Base-by-base conservation (phyloP, 2,797 vertebrate species). In the Sebastes iracundus region DNA sequence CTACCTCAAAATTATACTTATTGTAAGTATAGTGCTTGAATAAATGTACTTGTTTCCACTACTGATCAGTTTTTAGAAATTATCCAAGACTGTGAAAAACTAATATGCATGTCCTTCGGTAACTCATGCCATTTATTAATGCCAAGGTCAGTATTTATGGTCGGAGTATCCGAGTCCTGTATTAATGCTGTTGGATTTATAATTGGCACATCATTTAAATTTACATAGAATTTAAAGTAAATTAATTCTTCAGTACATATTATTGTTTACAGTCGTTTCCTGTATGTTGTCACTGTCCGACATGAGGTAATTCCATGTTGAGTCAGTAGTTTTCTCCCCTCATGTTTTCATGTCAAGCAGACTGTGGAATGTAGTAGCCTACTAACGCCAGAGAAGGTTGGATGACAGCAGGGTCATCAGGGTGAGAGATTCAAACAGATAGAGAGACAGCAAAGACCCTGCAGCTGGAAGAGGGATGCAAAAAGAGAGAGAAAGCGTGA, bases 361-460 rank as follows among this genome's bases (percentile, higher is more conserved):
- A 82, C 84, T 83, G 58, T n/a, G 55, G 42, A 86, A 86, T 86
- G 72, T 33, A 77, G 42, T 12, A 49, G 25, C 18, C 27, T 53
- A 16, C 75, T 55, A 71, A 23, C 1, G 9, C 55, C 65, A 67
- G 35, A 78, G 27, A 74, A 25, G 38, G 33, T 46, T 60, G 11
- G 60, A 12, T 60, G 67, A 72, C 55, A 71, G 38, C 1, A 1
- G 16, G n/a, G 16, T 33, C 42, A 46, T 46, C 42, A 46, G 42
- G 42, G 67, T 77, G 18, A 74, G 7, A 27, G 55, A 46, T 56
- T 33, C 9, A 75, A 56, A n/a, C 4, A 49, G 49, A 69, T 60
- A 59, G 38, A 77, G 13, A 23, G 53, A 69, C 60, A 77, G 53
- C 46, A 49, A 49, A 53, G 49, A 80, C 13, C 33, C 10, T 71